Conservation (phyloP, 2,797 vertebrate genomes). For the Anabas testudineus region DNA sequence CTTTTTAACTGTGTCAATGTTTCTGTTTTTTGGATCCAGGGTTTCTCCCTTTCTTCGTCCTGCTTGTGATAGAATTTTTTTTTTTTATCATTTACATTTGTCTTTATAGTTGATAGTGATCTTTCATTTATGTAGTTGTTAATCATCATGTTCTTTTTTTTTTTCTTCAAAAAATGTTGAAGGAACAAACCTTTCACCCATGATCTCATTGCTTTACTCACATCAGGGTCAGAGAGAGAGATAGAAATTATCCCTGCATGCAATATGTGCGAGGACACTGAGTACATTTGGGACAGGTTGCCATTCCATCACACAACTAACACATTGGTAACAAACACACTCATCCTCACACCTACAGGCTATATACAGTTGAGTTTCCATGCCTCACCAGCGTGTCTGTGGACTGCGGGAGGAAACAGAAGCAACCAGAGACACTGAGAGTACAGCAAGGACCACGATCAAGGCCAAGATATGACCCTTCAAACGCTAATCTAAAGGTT, state of each 20-base stretch:
- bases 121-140: not conserved
- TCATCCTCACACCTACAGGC: constrained; percentile 28
- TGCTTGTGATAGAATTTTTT: no score
- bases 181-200: not conserved
- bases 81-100: no score
- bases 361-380: constrained; percentile 24
- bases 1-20: no score
- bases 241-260: constrained; percentile 11
- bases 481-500: no score
- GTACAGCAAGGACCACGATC: not conserved
- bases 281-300: constrained; percentile 13
- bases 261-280: constrained; percentile 18
- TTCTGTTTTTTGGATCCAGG: no score
- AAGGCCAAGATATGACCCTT: not conserved
- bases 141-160: not conserved
- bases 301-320: constrained; percentile 32
- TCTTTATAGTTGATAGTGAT: no score
- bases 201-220: not conserved
- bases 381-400: not conserved
- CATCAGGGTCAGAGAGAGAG: constrained; percentile 15
- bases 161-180: no score
- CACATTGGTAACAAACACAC: constrained; percentile 20
- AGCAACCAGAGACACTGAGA: not conserved
- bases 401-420: constrained; percentile 16
- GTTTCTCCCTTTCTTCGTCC: no score